These are phyloP conservation scores for Oxycera nigricornis DNA, from an alignment of 2,888 invertebrate species.

Conservation along the genomic window DNA sequence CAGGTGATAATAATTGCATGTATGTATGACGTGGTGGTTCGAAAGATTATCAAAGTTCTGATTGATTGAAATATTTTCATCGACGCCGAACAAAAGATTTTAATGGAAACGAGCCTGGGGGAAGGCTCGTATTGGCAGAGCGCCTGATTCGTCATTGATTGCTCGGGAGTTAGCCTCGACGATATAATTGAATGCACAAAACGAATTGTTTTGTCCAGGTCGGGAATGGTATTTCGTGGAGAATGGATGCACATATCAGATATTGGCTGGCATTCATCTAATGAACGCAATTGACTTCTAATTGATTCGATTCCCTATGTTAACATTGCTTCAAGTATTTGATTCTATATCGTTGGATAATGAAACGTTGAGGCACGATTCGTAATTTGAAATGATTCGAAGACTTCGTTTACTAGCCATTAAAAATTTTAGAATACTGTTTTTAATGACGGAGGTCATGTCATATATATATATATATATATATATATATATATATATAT, in stretches of 20 bases:
- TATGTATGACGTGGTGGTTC: constrained; percentile 11
- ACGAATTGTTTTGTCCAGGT: neutral
- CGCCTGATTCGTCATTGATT: constrained; percentile 34
- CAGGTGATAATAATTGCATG: constrained; percentile 40
- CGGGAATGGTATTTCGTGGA: neutral
- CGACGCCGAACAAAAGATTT: constrained; percentile 48
- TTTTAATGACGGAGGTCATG: too few species aligned
- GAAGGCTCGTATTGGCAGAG: constrained; percentile 38
- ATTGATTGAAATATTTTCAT: constrained; percentile 49
- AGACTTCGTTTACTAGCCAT: too few species aligned
- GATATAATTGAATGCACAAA: constrained; percentile 34
- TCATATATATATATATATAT: too few species aligned
- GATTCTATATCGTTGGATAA: too few species aligned
- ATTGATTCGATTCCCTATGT: too few species aligned
- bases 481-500: too few species aligned
- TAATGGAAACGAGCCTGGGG: constrained; percentile 48
- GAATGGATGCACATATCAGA: neutral
- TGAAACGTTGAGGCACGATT: too few species aligned
- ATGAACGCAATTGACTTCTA: too few species aligned
- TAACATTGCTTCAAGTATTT: too few species aligned
- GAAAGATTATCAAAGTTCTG: constrained; percentile 48
- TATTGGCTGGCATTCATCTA: too few species aligned
- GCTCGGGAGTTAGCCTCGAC: constrained; percentile 10
- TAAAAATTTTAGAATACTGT: too few species aligned
- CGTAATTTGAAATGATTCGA: too few species aligned